phyloP scores from a whole-genome alignment of 2,113 vertebrate species.

The Brachyhypopomus occidentalis region DNA sequence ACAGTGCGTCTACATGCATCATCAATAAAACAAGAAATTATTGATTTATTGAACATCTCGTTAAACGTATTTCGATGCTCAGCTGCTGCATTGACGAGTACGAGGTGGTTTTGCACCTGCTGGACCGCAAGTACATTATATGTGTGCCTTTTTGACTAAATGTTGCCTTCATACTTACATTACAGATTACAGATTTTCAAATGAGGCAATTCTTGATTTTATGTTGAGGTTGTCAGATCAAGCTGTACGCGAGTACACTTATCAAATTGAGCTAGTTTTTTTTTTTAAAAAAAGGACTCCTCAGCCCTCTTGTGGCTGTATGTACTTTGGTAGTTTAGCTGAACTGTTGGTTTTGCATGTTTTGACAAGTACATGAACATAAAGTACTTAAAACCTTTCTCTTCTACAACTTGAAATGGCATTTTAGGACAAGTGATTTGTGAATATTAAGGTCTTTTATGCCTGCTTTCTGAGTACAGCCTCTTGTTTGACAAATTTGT shows the following conservation, averaged over 20 bases:
- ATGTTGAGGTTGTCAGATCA: too few relatives aligned
- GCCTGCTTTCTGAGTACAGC: not conserved
- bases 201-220: not conserved
- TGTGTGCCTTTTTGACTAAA: not conserved
- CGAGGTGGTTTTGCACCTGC: not conserved
- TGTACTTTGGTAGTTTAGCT: not conserved
- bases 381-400: too few relatives aligned
- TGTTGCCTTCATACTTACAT: not conserved
- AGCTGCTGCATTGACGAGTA: not conserved
- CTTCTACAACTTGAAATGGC: too few relatives aligned
- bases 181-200: too few relatives aligned
- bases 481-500: not conserved
- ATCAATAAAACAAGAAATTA: not conserved
- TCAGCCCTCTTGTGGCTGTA: not conserved
- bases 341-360: not conserved
- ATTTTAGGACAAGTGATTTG: not conserved
- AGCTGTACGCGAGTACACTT: not conserved
- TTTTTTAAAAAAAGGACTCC: not conserved
- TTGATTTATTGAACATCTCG: constrained; percentile 18
- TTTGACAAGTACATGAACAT: not conserved
- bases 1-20: not conserved
- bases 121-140: not conserved
- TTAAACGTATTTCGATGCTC: not conserved
- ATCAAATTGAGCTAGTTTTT: not conserved
- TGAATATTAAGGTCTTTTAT: not conserved